Conservation (phyloP, 2,113 vertebrate genomes). For the Nesoenas mayeri region DNA sequence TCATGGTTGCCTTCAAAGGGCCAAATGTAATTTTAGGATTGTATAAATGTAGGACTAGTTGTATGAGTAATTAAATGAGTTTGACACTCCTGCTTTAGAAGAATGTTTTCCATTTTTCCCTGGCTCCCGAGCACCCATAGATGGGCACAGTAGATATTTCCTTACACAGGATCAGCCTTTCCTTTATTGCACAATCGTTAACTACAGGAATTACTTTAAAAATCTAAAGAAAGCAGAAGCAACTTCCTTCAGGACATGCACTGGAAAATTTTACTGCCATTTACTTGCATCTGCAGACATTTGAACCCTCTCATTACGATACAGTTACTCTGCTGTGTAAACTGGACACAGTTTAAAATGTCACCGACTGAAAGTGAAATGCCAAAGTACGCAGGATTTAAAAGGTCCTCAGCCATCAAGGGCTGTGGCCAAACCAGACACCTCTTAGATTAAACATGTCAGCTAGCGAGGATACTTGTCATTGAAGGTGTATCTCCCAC, state of each 20-base stretch:
- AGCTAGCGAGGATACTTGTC: neutral
- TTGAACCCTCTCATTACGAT: neutral
- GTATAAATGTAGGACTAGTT: too few species aligned
- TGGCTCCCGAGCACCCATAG: neutral
- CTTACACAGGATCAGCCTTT: neutral
- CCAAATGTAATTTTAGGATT: too few species aligned
- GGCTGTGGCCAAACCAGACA: conserved; percentile 6
- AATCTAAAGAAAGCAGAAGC: neutral
- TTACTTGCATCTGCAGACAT: neutral
- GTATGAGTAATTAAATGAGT: too few species aligned
- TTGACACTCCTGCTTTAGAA: neutral
- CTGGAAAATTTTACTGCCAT: neutral
- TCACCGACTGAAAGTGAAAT: conserved; percentile 18
- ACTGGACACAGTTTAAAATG: conserved; percentile 3
- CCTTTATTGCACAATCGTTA: neutral
- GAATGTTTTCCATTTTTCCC: neutral
- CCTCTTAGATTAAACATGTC: neutral
- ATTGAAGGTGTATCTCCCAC: neutral
- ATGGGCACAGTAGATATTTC: neutral
- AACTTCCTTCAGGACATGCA: neutral
- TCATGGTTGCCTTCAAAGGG: too few species aligned
- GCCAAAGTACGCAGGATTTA: neutral
- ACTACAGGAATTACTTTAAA: neutral
- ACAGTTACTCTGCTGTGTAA: conserved; percentile 7
- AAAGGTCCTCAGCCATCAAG: conserved; percentile 5